These are phyloP conservation scores for Ethmia dodecea DNA, from an alignment of 2,888 invertebrate species.

Conservation along the genomic window DNA sequence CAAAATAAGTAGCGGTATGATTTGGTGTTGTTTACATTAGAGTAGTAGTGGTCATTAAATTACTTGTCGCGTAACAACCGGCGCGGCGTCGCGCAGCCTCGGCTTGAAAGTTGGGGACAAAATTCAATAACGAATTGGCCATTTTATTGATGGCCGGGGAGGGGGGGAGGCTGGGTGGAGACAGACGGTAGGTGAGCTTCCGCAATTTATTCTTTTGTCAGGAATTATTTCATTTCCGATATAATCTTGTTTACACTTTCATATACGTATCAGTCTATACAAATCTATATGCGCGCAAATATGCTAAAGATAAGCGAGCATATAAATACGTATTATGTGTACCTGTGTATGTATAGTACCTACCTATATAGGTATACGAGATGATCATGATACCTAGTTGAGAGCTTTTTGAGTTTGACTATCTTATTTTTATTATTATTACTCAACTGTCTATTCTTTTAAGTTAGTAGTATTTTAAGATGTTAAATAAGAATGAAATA, in stretches of 20 bases:
- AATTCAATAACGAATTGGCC: constrained; percentile 78
- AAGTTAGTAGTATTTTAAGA: no score
- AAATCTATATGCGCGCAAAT: constrained; percentile 27
- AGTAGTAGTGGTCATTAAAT: constrained; percentile 55
- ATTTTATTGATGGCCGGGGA: constrained; percentile 77
- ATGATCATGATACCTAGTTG: no score
- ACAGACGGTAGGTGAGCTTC: constrained; percentile 64
- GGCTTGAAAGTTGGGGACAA: constrained; percentile 64
- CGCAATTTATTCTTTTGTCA: constrained; percentile 62
- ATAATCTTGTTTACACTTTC: constrained; percentile 50
- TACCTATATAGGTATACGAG: no score
- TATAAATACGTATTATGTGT: no score
- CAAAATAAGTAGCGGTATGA: constrained; percentile 42
- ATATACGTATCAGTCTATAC: no score
- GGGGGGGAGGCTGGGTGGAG: constrained; percentile 74
- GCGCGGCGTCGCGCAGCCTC: constrained; percentile 73
- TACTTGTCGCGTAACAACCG: constrained; percentile 65
- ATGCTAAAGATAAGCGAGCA: constrained; percentile 31
- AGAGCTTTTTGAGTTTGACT: no score
- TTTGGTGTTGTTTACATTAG: constrained; percentile 63
- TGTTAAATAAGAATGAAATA: no score
- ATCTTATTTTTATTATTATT: no score
- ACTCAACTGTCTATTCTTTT: no score
- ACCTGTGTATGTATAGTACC: no score
- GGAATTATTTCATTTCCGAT: constrained; percentile 36